These are phyloP conservation scores for Delichon dasypus DNA, from an alignment of 2,797 vertebrate species.

Conservation along the genomic window DNA sequence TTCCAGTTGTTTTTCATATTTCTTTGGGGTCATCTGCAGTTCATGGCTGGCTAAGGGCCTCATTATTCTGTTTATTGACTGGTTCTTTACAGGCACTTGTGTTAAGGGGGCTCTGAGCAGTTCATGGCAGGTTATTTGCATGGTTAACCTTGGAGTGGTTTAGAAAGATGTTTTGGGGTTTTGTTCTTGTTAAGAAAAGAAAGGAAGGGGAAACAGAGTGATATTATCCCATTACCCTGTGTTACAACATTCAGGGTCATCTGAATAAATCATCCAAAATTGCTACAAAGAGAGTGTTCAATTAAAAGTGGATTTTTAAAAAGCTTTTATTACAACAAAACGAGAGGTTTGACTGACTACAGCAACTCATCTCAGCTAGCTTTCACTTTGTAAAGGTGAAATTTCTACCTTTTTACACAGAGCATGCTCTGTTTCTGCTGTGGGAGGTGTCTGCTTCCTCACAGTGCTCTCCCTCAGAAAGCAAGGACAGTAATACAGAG, in stretches of 20 bases:
- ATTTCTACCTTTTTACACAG: background rate
- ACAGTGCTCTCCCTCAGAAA: background rate
- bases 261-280: background rate
- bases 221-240: background rate
- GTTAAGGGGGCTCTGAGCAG: background rate
- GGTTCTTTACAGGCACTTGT: background rate
- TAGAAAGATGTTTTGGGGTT: background rate
- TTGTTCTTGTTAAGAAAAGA: background rate
- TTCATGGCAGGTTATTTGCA: background rate
- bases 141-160: background rate
- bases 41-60: background rate
- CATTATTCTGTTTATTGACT: background rate
- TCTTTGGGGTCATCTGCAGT: background rate
- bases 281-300: background rate
- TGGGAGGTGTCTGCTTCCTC: background rate
- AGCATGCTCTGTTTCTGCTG: background rate
- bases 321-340: background rate
- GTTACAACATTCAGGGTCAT: background rate
- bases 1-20: background rate
- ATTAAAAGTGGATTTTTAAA: background rate
- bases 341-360: background rate
- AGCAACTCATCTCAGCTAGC: background rate
- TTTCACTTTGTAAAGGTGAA: background rate
- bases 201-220: background rate
- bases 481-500: background rate